Evolutionary conservation across 2,113 vertebrate genomes (phyloP).

Genomic region (Catharus bicknelli): DNA sequence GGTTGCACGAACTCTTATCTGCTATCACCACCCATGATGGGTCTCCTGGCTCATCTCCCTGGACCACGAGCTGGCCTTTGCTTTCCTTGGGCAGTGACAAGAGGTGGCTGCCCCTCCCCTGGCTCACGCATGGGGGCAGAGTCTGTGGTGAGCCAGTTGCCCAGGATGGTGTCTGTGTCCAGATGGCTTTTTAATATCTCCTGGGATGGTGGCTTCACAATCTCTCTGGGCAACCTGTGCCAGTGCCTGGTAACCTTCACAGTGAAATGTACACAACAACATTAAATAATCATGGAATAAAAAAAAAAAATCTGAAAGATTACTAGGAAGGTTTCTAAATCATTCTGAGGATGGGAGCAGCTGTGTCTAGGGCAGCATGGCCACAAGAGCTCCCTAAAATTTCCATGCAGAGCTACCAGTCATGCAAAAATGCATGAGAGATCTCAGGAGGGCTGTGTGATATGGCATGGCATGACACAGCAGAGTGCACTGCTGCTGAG

Average conservation of each 20-base stretch:
- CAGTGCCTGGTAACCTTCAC: background rate
- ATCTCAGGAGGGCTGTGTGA: rapidly evolving
- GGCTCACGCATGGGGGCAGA: background rate
- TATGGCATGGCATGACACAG: rapidly evolving
- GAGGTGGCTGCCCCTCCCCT: background rate
- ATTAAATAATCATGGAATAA: background rate
- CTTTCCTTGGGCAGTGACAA: background rate
- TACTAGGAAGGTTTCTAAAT: background rate
- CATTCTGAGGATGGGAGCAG: background rate
- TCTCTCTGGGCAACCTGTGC: background rate
- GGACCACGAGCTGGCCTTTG: background rate
- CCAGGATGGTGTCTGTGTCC: background rate
- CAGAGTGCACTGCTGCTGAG: background rate
- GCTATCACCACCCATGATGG: background rate
- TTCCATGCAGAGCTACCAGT: background rate
- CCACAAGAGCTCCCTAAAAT: background rate
- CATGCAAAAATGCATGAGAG: background rate
- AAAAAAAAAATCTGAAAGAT: background rate
- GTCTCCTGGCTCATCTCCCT: background rate
- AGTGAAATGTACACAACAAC: background rate
- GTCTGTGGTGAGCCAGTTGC: background rate
- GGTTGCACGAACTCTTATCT: rapidly evolving
- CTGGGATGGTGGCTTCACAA: background rate
- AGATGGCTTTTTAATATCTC: background rate
- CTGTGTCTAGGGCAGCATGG: rapidly evolving